Evolutionary conservation across 2,888 invertebrate genomes (phyloP).

Genomic region (Theretra japonica): DNA sequence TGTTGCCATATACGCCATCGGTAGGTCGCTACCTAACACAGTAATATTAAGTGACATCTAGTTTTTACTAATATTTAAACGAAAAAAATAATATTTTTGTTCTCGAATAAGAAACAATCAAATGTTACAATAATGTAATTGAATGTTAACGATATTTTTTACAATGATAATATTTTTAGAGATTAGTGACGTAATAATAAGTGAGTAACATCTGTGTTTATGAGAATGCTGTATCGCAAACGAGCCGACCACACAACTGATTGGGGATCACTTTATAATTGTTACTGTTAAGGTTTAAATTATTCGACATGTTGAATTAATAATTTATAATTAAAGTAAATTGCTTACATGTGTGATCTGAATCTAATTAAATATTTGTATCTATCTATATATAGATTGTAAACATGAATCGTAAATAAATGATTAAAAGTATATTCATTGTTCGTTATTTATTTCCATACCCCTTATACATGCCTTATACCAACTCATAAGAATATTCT

Average conservation of each 20-base stretch:
- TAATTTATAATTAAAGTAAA: slow-evolving; percentile 71
- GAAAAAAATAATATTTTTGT: slow-evolving; percentile 75
- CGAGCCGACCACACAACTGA: slow-evolving; percentile 64
- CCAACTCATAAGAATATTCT: neutral
- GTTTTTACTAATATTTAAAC: slow-evolving; percentile 77
- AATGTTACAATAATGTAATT: slow-evolving; percentile 73
- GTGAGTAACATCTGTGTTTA: slow-evolving; percentile 71
- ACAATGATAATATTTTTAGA: slow-evolving; percentile 68
- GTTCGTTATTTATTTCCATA: slow-evolving; percentile 67
- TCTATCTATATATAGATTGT: slow-evolving; percentile 81
- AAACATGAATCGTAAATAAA: slow-evolving; percentile 82
- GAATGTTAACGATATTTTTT: slow-evolving; percentile 81
- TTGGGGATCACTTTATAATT: slow-evolving; percentile 79
- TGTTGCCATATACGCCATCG: slow-evolving; percentile 68
- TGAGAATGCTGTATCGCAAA: slow-evolving; percentile 46
- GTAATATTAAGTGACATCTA: slow-evolving; percentile 71
- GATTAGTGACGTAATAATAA: slow-evolving; percentile 57
- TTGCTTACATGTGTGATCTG: slow-evolving; percentile 83
- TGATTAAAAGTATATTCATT: slow-evolving; percentile 72
- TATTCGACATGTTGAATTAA: slow-evolving; percentile 63
- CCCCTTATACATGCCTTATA: slow-evolving; percentile 15
- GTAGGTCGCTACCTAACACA: slow-evolving; percentile 72
- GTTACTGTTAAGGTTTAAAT: slow-evolving; percentile 80
- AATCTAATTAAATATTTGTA: slow-evolving; percentile 75
- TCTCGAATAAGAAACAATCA: slow-evolving; percentile 71